A percentile compares a stretch with the other conserved stretches of the same genome.
Evolutionary conservation across 1,140 invertebrate species (phyloP).

Genomic region (Fopius arisanus): DNA sequence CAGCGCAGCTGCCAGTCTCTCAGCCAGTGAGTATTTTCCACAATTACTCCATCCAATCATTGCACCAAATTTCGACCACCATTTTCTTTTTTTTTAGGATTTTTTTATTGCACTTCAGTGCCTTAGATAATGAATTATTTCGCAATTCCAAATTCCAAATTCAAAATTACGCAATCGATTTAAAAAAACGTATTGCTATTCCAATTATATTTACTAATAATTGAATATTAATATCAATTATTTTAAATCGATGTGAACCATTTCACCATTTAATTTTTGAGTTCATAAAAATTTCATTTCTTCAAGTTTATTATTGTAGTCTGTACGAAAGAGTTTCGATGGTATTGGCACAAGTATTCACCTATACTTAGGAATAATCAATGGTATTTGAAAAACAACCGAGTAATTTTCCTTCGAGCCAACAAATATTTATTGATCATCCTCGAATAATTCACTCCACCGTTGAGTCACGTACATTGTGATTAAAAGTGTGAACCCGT

Average conservation of each 20-base stretch:
- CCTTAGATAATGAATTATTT: too few relatives aligned
- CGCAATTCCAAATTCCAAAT: too few relatives aligned
- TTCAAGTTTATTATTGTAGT: too few relatives aligned
- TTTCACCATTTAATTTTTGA: too few relatives aligned
- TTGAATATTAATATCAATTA: too few relatives aligned
- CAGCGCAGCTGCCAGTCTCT: constrained; percentile 48
- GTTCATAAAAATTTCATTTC: too few relatives aligned
- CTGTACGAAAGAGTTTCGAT: background rate
- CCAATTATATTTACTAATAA: too few relatives aligned
- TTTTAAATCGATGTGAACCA: too few relatives aligned
- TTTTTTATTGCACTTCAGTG: too few relatives aligned
- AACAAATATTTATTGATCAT: background rate
- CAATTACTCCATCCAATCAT: background rate
- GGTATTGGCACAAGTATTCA: background rate
- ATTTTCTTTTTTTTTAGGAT: background rate
- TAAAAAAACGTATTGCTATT: too few relatives aligned
- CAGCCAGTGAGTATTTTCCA: constrained; percentile 48
- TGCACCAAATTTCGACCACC: background rate
- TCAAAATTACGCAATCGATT: too few relatives aligned
- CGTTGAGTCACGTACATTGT: background rate
- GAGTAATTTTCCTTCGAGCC: background rate
- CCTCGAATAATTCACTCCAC: background rate
- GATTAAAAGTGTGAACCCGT: background rate
- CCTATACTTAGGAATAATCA: background rate
- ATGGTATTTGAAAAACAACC: background rate